phyloP scores from a whole-genome alignment of 2,113 vertebrate genomes.

The Arizona elegans region DNA sequence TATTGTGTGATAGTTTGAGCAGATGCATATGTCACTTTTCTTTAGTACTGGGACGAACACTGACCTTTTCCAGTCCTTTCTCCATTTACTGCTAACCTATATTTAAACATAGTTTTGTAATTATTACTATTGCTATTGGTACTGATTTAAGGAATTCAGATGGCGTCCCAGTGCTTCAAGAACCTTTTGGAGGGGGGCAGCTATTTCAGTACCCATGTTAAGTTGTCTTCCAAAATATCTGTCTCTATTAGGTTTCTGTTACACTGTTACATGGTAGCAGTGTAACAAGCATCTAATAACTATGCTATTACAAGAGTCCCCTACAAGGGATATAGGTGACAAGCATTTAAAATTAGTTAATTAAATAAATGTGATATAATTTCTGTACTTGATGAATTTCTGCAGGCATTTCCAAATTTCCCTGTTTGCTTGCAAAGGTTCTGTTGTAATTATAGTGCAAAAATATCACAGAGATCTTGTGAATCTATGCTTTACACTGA shows the following conservation, averaged over 20 bases:
- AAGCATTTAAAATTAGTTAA: not conserved
- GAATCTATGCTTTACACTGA: not conserved
- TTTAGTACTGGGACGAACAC: not conserved
- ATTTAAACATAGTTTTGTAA: not conserved
- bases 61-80: not conserved
- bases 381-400: rapidly evolving
- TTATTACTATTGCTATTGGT: not conserved
- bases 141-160: not conserved
- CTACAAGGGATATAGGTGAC: not conserved
- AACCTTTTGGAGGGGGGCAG: not conserved
- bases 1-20: not conserved
- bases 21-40: not conserved
- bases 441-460: not conserved
- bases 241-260: not conserved
- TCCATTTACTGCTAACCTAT: not conserved
- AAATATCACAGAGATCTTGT: not conserved
- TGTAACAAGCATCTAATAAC: not conserved
- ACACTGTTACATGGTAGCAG: not conserved
- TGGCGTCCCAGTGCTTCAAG: not conserved
- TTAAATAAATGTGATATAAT: rapidly evolving
- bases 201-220: not conserved
- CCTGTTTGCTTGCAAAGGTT: not conserved
- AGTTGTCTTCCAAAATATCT: not conserved
- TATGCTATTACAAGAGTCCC: not conserved
- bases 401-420: rapidly evolving